Evolutionary conservation across 2,888 invertebrate species (phyloP).

Genomic region (Ennomos quercinarius): DNA sequence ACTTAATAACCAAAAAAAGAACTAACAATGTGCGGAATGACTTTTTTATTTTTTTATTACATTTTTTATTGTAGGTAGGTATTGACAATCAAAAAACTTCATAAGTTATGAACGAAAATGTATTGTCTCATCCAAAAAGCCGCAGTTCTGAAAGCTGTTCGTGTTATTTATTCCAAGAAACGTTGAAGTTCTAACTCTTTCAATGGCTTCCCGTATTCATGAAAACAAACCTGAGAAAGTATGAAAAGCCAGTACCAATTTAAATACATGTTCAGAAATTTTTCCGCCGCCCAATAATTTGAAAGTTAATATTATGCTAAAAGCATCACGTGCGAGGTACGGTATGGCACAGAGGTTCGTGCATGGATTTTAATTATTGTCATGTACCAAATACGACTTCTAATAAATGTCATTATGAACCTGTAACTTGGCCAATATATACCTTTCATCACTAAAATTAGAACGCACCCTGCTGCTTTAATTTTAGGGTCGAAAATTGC

Average conservation of each 20-base stretch:
- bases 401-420: slow-evolving; percentile 85
- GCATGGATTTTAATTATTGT: slow-evolving; percentile 85
- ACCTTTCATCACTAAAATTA: slow-evolving; percentile 17
- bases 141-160: slow-evolving; percentile 6
- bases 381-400: slow-evolving; percentile 83
- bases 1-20: too few species aligned
- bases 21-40: too few species aligned
- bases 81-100: too few species aligned
- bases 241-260: slow-evolving; percentile 39
- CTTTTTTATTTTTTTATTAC: too few species aligned
- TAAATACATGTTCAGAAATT: slow-evolving; percentile 53
- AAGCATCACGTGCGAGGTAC: slow-evolving; percentile 73
- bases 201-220: slow-evolving; percentile 13
- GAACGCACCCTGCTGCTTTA: slow-evolving; percentile 30
- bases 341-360: slow-evolving; percentile 80
- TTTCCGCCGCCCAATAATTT: slow-evolving; percentile 63
- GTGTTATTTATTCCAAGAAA: slow-evolving; percentile 12
- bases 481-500: slow-evolving; percentile 41
- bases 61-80: too few species aligned
- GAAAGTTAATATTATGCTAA: slow-evolving; percentile 77
- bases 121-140: slow-evolving; percentile 4
- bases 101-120: neutral
- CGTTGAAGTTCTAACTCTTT: slow-evolving; percentile 21
- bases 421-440: slow-evolving; percentile 60
- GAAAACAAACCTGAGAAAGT: slow-evolving; percentile 29